These are phyloP conservation scores for Paratilapia polleni DNA, from an alignment of 2,113 vertebrate species.

Conservation along the genomic window DNA sequence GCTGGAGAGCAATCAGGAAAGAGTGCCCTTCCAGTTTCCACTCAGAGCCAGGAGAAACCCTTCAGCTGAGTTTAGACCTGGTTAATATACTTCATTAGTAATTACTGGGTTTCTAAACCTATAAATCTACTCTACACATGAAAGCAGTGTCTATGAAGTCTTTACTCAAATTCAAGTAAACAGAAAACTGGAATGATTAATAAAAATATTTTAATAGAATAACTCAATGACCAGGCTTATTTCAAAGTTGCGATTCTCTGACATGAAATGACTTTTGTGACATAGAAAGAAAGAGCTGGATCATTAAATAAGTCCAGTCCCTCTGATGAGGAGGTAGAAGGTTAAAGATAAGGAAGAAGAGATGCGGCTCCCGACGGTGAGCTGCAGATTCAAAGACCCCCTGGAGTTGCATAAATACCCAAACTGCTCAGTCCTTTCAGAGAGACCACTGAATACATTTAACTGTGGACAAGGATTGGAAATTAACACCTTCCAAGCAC, in stretches of 20 bases:
- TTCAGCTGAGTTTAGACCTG: neutral
- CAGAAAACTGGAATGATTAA: neutral
- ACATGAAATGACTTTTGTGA: neutral
- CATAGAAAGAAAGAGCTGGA: neutral
- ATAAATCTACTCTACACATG: neutral
- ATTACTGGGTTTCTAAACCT: neutral
- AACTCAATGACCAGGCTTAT: neutral
- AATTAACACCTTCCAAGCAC: neutral
- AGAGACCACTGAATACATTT: neutral
- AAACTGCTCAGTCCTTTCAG: neutral
- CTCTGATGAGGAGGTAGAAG: neutral
- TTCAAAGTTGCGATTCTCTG: neutral
- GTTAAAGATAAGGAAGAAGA: neutral
- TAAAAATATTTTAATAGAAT: neutral
- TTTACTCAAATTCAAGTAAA: neutral
- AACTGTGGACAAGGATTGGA: fast-evolving
- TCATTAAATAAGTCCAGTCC: neutral
- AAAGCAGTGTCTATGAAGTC: neutral
- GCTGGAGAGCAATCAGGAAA: too few relatives aligned
- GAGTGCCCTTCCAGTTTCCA: too few relatives aligned
- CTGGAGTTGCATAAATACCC: neutral
- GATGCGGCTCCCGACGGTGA: neutral
- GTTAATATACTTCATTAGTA: fast-evolving
- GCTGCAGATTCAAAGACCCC: too few relatives aligned
- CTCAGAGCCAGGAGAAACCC: neutral